These are phyloP conservation scores for Craseonycteris thonglongyai DNA, from an alignment of 2,113 vertebrate species.

Conservation along the genomic window DNA sequence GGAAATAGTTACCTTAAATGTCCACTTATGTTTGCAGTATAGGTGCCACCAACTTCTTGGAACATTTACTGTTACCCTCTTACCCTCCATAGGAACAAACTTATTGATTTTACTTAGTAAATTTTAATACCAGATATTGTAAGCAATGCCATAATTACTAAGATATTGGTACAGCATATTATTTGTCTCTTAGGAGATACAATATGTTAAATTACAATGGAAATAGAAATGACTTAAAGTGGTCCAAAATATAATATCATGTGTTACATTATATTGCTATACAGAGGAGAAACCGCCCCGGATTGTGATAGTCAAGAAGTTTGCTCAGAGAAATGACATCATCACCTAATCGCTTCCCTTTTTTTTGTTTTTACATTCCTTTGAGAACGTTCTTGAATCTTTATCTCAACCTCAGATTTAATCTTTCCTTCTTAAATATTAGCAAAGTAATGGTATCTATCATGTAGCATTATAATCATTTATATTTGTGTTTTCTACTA, in stretches of 20 bases:
- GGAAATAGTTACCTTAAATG: not conserved
- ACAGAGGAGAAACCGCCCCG: not conserved
- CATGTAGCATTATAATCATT: not conserved
- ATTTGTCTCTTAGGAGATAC: not conserved
- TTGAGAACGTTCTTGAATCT: not conserved
- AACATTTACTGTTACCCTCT: not conserved
- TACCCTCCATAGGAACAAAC: not conserved
- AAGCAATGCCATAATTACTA: not conserved
- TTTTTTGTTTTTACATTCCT: not conserved
- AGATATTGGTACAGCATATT: not conserved
- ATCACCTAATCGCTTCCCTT: not conserved
- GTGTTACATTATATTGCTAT: not conserved
- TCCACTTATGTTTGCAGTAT: not conserved
- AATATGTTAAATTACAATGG: not conserved
- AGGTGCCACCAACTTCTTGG: not conserved
- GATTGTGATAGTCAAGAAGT: not conserved
- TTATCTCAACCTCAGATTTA: not conserved
- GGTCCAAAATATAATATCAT: not conserved
- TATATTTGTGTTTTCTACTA: not conserved
- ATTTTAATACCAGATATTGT: not conserved
- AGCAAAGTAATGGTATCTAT: not conserved
- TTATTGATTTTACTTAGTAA: not conserved
- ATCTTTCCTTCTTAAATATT: not conserved
- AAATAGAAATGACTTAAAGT: not conserved
- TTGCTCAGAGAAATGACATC: fast-evolving